A percentile compares a stretch with the other conserved stretches of the same genome.
phyloP scores from a whole-genome alignment of 2,797 vertebrate genomes.

The Heliangelus exortis region DNA sequence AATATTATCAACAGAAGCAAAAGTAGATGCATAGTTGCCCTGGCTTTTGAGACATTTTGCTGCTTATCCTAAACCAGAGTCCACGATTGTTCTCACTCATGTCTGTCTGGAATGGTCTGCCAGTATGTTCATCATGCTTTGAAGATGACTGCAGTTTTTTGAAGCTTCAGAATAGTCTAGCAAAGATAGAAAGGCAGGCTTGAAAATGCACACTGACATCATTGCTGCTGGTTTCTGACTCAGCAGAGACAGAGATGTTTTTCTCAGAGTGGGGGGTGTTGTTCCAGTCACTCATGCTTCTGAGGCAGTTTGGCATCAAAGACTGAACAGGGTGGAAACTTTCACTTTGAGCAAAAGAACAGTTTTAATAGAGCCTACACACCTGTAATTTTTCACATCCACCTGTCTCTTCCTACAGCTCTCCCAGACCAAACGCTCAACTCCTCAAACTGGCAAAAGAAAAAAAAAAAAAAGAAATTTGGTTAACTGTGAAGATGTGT shows the following conservation, averaged over 20 bases:
- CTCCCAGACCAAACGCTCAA: background rate
- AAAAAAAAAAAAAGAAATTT: background rate
- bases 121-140: rapidly evolving
- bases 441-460: background rate
- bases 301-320: background rate
- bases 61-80: background rate
- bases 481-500: background rate
- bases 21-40: background rate
- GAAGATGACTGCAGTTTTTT: background rate
- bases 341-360: slow-evolving; percentile 57
- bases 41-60: background rate
- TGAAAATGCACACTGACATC: background rate
- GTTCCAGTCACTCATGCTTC: slow-evolving; percentile 15
- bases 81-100: background rate
- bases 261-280: slow-evolving; percentile 14
- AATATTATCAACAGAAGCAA: rapidly evolving
- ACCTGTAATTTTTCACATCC: background rate
- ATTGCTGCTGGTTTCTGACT: slow-evolving; percentile 29
- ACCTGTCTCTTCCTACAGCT: background rate
- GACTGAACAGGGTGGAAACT: background rate
- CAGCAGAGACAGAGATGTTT: background rate
- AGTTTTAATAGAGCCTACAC: background rate
- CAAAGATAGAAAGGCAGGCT: background rate
- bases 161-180: background rate
- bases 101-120: background rate